phyloP scores from a whole-genome alignment of 2,797 vertebrate genomes.

The Coregonus sp. region DNA sequence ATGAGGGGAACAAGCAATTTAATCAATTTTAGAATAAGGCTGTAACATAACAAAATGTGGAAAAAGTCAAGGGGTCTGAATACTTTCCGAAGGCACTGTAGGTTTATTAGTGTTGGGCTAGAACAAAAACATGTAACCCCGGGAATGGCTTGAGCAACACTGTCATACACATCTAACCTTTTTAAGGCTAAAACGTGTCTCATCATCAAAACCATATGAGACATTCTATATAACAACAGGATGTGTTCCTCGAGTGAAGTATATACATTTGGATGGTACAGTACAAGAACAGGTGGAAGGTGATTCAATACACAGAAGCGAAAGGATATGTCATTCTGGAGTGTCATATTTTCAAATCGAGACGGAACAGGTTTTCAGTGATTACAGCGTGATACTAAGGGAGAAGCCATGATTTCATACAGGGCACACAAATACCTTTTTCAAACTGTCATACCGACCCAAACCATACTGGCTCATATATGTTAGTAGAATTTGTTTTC shows the following conservation, averaged over 20 bases:
- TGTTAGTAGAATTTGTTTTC: too few relatives aligned
- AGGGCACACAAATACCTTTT: conserved; percentile 29
- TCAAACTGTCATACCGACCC: conserved; percentile 29
- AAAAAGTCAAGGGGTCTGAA: too few relatives aligned
- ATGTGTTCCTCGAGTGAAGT: too few relatives aligned
- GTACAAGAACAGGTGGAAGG: too few relatives aligned
- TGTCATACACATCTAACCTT: not conserved
- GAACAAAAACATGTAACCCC: not conserved
- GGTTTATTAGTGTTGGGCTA: not conserved
- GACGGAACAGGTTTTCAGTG: not conserved
- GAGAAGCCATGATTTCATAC: not conserved
- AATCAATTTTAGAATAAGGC: too few relatives aligned
- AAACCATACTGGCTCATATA: too few relatives aligned
- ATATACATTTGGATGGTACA: too few relatives aligned
- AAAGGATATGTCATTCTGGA: not conserved
- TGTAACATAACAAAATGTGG: too few relatives aligned
- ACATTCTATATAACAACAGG: conserved; percentile 26
- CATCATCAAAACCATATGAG: not conserved
- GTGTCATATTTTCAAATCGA: conserved; percentile 26
- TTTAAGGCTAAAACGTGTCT: not conserved
- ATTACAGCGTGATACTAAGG: conserved; percentile 38
- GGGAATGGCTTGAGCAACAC: not conserved
- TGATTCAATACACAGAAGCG: too few relatives aligned
- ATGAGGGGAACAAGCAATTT: too few relatives aligned
- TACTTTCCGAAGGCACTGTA: not conserved